Base-by-base conservation (phyloP, 2,113 vertebrate genomes). In the Mastomys coucha region DNA sequence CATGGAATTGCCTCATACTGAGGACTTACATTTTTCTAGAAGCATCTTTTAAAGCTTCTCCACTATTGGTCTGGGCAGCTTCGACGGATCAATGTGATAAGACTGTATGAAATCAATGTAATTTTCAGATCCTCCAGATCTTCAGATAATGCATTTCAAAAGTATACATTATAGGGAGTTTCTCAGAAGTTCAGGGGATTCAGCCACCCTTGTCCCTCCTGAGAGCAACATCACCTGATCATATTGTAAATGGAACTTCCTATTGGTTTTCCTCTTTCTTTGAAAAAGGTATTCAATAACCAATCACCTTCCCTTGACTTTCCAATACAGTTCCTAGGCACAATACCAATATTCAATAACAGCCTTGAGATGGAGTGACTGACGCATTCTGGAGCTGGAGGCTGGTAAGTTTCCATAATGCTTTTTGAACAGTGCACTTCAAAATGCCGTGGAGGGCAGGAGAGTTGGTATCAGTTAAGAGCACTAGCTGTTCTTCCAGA, bases 331-430 rank as follows among this genome's bases (percentile, higher is more conserved):
- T 96, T 97, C 3, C 53, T 96, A 93, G 4, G 28, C 67, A 63
- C 95, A 89, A 87, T 82, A 65, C 76, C 77, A 89, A n/a, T 86
- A 96, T 91, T 91, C 92, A n/a, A 81, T 92, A 94, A 67, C 69
- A 85, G 69, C 75, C 84, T 86, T 95, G 70, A 94, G n/a, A 60
- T 36, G 80, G 28, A 33, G 60, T 69, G 56, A 80, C 86, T 26
- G 26, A 88, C 24, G 53, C 22, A 69, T 73, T 91, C 67, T 86
- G 73, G 78, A 84, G 73, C 9, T 69, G 81, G 31, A 20, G 65
- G 49, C 16, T 77, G 67, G 22, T 24, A 2, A 85, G 88, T 42
- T 19, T 58, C 77, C 24, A 39, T 58, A 94, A 69, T 67, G 67
- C 8, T 56, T 39, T 39, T 12, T 76, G 20, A 73, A 95, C 56